A percentile compares a stretch with the other conserved stretches of the same genome.
Conservation (phyloP, 2,888 invertebrate species). For the Lochmaea capreae region DNA sequence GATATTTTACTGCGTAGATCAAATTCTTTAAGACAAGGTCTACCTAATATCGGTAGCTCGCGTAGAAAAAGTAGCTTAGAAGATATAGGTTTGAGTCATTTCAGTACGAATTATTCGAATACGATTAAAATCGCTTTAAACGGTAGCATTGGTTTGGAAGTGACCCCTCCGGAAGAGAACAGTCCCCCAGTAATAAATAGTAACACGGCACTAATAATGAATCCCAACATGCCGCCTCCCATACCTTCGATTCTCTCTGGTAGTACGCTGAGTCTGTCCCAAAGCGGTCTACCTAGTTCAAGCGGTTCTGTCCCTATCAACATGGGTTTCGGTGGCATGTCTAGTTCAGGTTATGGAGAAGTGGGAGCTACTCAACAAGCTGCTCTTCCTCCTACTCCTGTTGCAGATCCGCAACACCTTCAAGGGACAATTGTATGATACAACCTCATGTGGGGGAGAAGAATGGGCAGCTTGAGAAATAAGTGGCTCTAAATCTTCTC, state of each 20-base stretch:
- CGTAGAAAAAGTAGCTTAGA: constrained; percentile 86
- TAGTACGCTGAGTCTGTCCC: constrained; percentile 61
- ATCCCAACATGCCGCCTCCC: constrained; percentile 57
- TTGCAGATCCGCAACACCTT: constrained; percentile 77
- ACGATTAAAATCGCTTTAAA: constrained; percentile 88
- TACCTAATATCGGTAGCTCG: constrained; percentile 73
- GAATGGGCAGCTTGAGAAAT: constrained; percentile 83
- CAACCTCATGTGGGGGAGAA: constrained; percentile 92
- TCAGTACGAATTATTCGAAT: constrained; percentile 78
- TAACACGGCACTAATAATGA: constrained; percentile 70
- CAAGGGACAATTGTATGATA: constrained; percentile 96
- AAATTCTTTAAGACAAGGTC: constrained; percentile 85
- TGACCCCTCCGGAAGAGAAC: constrained; percentile 70
- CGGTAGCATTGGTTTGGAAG: constrained; percentile 86
- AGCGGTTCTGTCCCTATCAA: constrained; percentile 54
- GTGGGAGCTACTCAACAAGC: constrained; percentile 58
- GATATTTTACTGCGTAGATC: constrained; percentile 86
- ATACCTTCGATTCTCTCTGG: constrained; percentile 48
- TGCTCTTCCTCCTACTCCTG: constrained; percentile 61
- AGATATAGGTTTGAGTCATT: constrained; percentile 87
- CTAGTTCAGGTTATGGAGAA: constrained; percentile 58
- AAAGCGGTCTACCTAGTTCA: constrained; percentile 56
- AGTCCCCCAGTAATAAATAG: constrained; percentile 68
- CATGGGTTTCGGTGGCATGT: constrained; percentile 57
- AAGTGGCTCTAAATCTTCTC: constrained; percentile 77